phyloP scores from a whole-genome alignment of 2,113 vertebrate genomes.

The Edolisoma coerulescens region DNA sequence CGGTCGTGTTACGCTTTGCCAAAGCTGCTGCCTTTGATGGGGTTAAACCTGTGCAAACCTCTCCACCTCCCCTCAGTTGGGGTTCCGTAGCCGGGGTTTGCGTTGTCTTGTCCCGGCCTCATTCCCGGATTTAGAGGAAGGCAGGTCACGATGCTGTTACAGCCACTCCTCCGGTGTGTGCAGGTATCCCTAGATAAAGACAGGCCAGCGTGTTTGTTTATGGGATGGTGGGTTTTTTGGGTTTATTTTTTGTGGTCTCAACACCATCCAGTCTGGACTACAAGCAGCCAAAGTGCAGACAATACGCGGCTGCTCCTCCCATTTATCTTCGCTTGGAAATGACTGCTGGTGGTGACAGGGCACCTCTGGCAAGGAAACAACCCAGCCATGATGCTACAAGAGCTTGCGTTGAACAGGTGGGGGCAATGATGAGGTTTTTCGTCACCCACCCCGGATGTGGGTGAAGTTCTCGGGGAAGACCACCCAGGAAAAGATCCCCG shows the following conservation, averaged over 20 bases:
- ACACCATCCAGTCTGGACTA: background rate
- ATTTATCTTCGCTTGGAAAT: background rate
- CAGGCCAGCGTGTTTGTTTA: background rate
- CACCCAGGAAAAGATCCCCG: background rate
- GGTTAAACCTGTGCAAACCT: background rate
- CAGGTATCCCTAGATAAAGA: background rate
- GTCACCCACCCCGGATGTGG: background rate
- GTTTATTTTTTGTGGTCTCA: background rate
- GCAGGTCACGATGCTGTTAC: background rate
- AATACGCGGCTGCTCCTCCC: background rate
- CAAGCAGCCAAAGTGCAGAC: background rate
- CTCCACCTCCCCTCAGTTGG: fast-evolving
- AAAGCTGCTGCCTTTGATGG: background rate
- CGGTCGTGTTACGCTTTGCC: fast-evolving
- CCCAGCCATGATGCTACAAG: background rate
- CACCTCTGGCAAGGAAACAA: background rate
- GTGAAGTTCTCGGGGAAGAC: background rate
- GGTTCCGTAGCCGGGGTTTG: background rate
- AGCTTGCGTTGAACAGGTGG: background rate
- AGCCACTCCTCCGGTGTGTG: background rate
- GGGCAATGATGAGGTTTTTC: background rate
- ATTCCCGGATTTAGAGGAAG: background rate
- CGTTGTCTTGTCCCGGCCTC: background rate
- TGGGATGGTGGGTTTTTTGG: fast-evolving
- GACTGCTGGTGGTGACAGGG: background rate